phyloP scores from a whole-genome alignment of 2,797 vertebrate species.

The Microtus californicus region DNA sequence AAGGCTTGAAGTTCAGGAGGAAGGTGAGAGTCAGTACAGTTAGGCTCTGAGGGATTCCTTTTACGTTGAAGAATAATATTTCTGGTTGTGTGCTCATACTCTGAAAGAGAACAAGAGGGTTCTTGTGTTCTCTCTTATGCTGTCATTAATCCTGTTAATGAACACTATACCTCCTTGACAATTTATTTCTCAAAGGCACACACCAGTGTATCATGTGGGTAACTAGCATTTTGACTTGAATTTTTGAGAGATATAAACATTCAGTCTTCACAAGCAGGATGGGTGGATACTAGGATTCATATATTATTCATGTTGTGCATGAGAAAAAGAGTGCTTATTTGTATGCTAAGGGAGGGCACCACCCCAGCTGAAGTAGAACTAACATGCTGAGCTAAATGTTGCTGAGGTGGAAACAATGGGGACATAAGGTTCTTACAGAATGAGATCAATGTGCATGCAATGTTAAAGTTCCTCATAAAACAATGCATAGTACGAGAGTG shows the following conservation, averaged over 20 bases:
- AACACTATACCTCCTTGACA: neutral
- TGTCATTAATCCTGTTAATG: neutral
- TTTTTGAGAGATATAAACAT: neutral
- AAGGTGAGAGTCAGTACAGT: neutral
- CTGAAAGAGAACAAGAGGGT: neutral
- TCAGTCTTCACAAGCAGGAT: neutral
- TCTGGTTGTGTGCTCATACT: neutral
- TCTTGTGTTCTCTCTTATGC: neutral
- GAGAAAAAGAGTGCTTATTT: neutral
- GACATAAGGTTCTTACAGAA: slow-evolving; percentile 23
- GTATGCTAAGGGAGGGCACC: neutral
- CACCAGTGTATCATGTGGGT: too few species aligned
- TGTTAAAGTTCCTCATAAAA: slow-evolving; percentile 38
- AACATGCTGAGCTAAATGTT: neutral
- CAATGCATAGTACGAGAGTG: slow-evolving; percentile 16
- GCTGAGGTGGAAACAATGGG: neutral
- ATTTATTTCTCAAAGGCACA: neutral
- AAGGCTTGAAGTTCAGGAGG: neutral
- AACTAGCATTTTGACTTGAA: neutral
- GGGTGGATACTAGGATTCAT: neutral
- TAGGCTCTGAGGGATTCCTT: neutral
- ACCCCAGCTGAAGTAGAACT: neutral
- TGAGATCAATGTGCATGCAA: neutral
- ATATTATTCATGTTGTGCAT: neutral
- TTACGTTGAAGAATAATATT: neutral